Percentiles rank a stretch among this genome's conserved stretches.
phyloP scores from a whole-genome alignment of 23 tunicate species.

The Clavelina lepadiformis region DNA sequence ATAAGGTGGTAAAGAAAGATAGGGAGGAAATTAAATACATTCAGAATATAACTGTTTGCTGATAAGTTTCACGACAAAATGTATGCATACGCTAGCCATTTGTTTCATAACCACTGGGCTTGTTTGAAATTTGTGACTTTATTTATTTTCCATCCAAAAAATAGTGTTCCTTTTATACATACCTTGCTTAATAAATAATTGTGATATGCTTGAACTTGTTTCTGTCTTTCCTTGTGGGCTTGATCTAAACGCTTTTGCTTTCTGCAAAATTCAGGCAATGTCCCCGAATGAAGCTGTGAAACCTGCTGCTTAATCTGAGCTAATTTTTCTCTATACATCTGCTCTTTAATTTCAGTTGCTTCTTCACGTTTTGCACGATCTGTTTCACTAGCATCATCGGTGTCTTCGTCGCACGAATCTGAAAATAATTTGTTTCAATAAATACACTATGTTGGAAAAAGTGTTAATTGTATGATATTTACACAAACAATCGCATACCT shows the following conservation, averaged over 20 bases:
- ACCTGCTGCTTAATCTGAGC: conserved; percentile 68
- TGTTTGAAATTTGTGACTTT: too few species aligned
- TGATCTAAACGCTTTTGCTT: conserved; percentile 69
- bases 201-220: conserved; percentile 65
- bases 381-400: conserved; percentile 95
- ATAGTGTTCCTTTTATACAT: too few species aligned
- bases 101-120: too few species aligned
- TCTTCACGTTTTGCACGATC: conserved; percentile 82
- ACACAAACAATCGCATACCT: not conserved
- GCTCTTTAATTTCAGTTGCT: conserved; percentile 81
- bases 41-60: too few species aligned
- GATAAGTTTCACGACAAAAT: too few species aligned
- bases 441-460: not conserved
- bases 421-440: not conserved
- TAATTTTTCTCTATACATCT: conserved; percentile 79
- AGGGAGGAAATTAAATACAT: too few species aligned
- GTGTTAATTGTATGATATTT: not conserved
- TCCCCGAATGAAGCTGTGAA: conserved; percentile 68
- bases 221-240: conserved; percentile 69
- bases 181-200: conserved; percentile 48
- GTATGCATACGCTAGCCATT: too few species aligned
- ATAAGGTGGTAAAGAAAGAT: too few species aligned
- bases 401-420: conserved; percentile 63
- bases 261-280: conserved; percentile 64
- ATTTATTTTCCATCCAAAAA: too few species aligned